Evolutionary conservation across 2,797 vertebrate species (phyloP), one percentile per base, ranked within the genome.

Genomic region (Etheostoma perlongum): DNA sequence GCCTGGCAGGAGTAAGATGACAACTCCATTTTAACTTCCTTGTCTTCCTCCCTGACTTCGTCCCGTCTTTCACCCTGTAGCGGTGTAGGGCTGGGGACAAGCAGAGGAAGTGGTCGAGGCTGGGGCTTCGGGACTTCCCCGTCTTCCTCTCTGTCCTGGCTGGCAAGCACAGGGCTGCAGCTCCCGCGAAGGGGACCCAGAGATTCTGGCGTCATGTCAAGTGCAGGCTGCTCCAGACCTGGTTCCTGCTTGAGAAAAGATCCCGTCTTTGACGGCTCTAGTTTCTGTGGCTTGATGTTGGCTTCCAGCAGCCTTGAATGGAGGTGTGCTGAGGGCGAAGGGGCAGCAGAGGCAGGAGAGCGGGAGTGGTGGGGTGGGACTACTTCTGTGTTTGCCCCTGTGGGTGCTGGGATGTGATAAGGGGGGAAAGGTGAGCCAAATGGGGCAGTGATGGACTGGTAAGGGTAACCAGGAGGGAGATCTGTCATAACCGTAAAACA

Each of bases 401-500:
- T 92, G 0, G 96, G 84, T 0, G 96, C 83, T 27, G 97, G 96
- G 88, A 96, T 95, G 27, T 96, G 95, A 89, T 97, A 97, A 70
- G 96, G 93, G 51, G 96, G 95, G 81, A 96, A 97, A 67, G 96
- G 92, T 75, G 96, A 95, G 84, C 96, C 94, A 1, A 97, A 98
- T 10, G 97, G 96, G 0, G 96, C 94, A 0, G 96, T 94, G 85
- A 98, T 90, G 40, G 97, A 95, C 78, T 96, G 97, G 88, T 97
- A 98, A 0, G 97, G 94, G 83, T 97, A 99, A 85, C 96, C 95
- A 0, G 96, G 91, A 13, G 97, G 94, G n/a, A 97, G 92, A 72
- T 98, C 98, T 99, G 94, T 57, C 53, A 51, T 10, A 59, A 57
- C 13, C 40, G 14, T 5, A 25, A 40, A 74, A n/a, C 19, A 69